Conservation (phyloP, 2,113 vertebrate species). For the Euleptes europaea region DNA sequence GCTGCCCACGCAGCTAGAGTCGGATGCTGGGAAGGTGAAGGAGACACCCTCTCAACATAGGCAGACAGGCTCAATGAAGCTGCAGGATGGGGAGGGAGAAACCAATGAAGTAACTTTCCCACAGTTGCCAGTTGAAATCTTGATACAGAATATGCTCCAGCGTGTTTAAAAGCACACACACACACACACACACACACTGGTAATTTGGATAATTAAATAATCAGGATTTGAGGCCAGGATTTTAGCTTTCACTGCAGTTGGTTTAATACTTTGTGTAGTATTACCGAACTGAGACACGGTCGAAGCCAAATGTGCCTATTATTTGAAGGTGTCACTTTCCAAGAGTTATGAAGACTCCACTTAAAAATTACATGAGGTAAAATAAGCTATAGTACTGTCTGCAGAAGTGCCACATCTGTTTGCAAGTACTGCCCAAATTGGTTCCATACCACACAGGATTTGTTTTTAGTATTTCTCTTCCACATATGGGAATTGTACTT, state of each 20-base stretch:
- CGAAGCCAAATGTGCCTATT: not conserved
- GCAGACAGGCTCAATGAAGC: too few relatives aligned
- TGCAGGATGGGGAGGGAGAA: too few relatives aligned
- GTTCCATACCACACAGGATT: slow-evolving; percentile 34
- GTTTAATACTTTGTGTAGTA: not conserved
- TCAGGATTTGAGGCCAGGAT: too few relatives aligned
- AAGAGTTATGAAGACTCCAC: not conserved
- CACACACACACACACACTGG: not conserved
- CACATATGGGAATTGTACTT: slow-evolving; percentile 56
- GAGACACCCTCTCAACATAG: too few relatives aligned
- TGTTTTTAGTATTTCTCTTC: slow-evolving; percentile 53
- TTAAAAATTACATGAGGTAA: slow-evolving; percentile 31
- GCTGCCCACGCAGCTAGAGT: not conserved
- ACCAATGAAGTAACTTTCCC: not conserved
- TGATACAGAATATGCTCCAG: not conserved
- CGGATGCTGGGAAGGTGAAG: not conserved
- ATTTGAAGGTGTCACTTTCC: not conserved
- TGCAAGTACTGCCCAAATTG: slow-evolving; percentile 54
- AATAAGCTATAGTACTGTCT: slow-evolving; percentile 35
- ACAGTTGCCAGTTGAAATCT: not conserved
- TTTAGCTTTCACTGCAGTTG: not conserved
- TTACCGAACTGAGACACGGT: too few relatives aligned
- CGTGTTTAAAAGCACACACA: not conserved
- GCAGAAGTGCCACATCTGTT: slow-evolving; percentile 30
- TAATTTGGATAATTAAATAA: not conserved